These are phyloP conservation scores for Scarus forsteni DNA, from an alignment of 2,797 vertebrate genomes.

Conservation along the genomic window DNA sequence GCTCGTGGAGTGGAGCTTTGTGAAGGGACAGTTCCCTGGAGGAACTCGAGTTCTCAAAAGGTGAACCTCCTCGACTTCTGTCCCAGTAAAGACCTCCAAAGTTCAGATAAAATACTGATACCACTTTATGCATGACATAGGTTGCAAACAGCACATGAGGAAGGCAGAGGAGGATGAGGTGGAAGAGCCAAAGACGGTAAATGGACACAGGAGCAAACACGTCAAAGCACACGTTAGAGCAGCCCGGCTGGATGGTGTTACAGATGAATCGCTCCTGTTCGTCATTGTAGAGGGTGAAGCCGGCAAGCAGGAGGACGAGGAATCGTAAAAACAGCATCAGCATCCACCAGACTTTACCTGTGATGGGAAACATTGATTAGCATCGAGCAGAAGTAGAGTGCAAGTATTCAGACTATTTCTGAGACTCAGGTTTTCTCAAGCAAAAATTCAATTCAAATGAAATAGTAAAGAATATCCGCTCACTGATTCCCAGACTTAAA, in stretches of 20 bases:
- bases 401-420: background rate
- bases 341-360: conserved; percentile 92
- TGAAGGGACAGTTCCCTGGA: conserved; percentile 34
- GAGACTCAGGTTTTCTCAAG: too few species aligned
- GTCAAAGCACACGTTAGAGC: conserved; percentile 92
- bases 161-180: conserved; percentile 85
- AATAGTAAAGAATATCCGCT: too few species aligned
- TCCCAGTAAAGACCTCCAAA: background rate
- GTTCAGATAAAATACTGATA: rapidly evolving
- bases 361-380: conserved; percentile 6
- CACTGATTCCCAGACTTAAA: too few species aligned
- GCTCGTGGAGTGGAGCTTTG: conserved; percentile 11
- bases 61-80: background rate
- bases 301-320: conserved; percentile 85
- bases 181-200: conserved; percentile 91
- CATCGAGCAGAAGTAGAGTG: background rate
- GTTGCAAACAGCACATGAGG: conserved; percentile 84
- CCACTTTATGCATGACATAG: conserved; percentile 85
- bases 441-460: too few species aligned
- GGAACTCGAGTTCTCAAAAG: conserved; percentile 26
- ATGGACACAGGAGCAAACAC: conserved; percentile 89
- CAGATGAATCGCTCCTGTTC: conserved; percentile 93
- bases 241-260: conserved; percentile 94
- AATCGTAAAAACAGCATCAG: conserved; percentile 84
- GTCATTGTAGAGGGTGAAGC: conserved; percentile 89